Evolutionary conservation across 2,113 vertebrate species (phyloP).

Genomic region (Aptenodytes patagonicus): DNA sequence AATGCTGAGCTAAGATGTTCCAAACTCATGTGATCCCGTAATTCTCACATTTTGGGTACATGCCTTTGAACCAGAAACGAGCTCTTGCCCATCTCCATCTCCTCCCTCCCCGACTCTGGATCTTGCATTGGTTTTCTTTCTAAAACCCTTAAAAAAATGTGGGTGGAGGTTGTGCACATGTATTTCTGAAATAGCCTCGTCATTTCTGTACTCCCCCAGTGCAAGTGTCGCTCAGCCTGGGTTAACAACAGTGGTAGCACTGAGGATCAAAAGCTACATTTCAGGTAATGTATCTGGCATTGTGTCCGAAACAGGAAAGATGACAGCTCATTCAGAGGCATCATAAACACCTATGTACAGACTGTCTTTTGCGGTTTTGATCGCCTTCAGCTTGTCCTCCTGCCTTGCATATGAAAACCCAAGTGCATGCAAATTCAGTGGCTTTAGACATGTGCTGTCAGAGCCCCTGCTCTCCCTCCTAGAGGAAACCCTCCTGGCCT

Average conservation of each 20-base stretch:
- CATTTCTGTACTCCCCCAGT: constrained; percentile 25
- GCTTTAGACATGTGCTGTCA: neutral
- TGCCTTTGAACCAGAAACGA: neutral
- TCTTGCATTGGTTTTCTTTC: neutral
- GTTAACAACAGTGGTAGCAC: neutral
- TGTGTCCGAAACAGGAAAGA: neutral
- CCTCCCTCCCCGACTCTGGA: neutral
- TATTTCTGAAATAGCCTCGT: constrained; percentile 8
- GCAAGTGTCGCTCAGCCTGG: constrained; percentile 18
- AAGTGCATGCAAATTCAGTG: neutral
- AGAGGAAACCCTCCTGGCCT: neutral
- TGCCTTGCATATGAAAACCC: neutral
- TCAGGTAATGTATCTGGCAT: neutral
- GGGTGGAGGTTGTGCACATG: neutral
- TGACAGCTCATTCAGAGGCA: neutral
- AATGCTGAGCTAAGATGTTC: neutral
- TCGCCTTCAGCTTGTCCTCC: neutral
- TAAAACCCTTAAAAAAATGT: neutral
- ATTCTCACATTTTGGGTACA: neutral
- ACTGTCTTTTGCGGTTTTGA: neutral
- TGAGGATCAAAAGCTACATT: neutral
- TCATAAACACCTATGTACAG: neutral
- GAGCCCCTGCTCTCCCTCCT: neutral
- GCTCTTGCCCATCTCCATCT: accelerated
- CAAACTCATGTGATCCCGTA: neutral